Evolutionary conservation across 2,888 invertebrate species (phyloP).

Genomic region (Oasisia sp.): DNA sequence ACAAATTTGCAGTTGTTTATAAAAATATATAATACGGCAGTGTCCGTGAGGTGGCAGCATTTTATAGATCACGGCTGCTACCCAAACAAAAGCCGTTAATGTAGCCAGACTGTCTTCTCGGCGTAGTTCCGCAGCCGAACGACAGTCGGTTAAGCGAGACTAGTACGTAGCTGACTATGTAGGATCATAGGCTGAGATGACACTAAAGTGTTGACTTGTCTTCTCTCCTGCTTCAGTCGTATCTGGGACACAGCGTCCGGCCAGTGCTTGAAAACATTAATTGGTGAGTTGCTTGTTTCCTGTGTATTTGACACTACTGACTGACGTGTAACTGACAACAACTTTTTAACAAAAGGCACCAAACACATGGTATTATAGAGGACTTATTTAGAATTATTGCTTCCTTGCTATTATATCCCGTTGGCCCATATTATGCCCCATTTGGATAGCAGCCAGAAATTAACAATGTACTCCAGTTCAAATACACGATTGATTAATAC

Average conservation of each 20-base stretch:
- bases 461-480: neutral
- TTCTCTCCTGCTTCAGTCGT: conserved; percentile 76
- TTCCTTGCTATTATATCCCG: neutral
- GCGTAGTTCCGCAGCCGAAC: no score
- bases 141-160: no score
- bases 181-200: no score
- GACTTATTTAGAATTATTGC: neutral
- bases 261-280: conserved; percentile 97
- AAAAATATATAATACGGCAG: no score
- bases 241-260: conserved; percentile 99
- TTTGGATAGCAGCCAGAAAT: neutral
- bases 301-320: neutral
- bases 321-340: neutral
- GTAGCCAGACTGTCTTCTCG: no score
- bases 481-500: neutral
- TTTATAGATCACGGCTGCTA: no score
- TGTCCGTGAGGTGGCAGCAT: no score
- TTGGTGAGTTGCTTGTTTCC: conserved; percentile 67
- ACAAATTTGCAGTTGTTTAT: no score
- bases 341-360: neutral
- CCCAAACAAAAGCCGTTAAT: no score
- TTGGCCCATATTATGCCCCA: no score
- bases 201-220: conserved; percentile 10
- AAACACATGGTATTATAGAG: neutral
- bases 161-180: no score